Percentiles rank a stretch among this genome's conserved stretches.
Conservation (phyloP, 2,797 vertebrate species). For the Cirrhinus molitorella region DNA sequence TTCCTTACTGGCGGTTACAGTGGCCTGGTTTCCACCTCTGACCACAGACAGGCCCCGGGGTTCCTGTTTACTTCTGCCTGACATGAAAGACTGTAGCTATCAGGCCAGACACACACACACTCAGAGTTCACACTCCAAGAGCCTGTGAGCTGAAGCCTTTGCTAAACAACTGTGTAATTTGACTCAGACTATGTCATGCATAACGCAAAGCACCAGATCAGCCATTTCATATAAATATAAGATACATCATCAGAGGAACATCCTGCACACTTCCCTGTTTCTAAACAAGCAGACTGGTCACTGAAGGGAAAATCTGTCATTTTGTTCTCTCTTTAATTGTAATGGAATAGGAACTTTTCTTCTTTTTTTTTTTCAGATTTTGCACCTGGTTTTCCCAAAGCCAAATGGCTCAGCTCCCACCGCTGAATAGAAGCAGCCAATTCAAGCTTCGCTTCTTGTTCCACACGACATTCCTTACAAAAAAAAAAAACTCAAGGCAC, state of each 20-base stretch:
- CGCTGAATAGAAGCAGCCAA: neutral
- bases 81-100: conserved; percentile 37
- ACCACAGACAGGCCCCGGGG: conserved; percentile 49
- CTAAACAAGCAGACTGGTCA: conserved; percentile 6
- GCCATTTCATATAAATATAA: conserved; percentile 8
- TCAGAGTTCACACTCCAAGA: neutral
- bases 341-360: neutral
- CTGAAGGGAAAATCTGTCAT: neutral
- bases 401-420: conserved; percentile 21
- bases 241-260: conserved; percentile 12
- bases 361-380: neutral
- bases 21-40: conserved; percentile 38
- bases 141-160: conserved; percentile 3
- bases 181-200: neutral
- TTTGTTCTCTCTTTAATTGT: neutral
- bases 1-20: conserved; percentile 35
- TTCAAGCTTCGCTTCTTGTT: neutral
- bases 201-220: neutral
- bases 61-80: conserved; percentile 55
- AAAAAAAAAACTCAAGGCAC: neutral
- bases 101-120: conserved; percentile 30
- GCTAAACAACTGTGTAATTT: conserved; percentile 24
- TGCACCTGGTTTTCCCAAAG: conserved; percentile 30
- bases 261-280: conserved; percentile 24
- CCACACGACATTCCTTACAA: neutral